Evolutionary conservation across 2,888 invertebrate species (phyloP).

Genomic region (Aquatica leii): DNA sequence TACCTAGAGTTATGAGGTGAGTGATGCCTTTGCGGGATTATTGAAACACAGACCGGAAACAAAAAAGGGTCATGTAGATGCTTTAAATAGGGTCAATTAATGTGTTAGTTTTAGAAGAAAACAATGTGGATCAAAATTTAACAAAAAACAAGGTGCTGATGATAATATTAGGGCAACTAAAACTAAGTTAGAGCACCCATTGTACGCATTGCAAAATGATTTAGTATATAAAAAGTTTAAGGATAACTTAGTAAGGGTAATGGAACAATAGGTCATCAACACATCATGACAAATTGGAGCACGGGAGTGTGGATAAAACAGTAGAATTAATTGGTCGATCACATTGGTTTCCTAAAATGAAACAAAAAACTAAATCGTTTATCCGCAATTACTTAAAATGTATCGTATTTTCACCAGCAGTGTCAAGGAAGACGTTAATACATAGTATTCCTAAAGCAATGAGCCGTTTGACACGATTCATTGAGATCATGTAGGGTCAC

Average conservation of each 20-base stretch:
- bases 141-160: constrained; percentile 41
- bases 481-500: background rate
- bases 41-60: constrained; percentile 17
- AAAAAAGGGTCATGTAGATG: constrained; percentile 39
- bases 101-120: constrained; percentile 39
- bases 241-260: constrained; percentile 6
- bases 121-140: constrained; percentile 40
- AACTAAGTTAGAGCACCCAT: constrained; percentile 31
- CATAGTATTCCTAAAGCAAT: background rate
- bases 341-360: background rate
- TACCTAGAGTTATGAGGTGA: constrained; percentile 38
- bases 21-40: constrained; percentile 13
- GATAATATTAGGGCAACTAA: constrained; percentile 36
- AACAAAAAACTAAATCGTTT: background rate
- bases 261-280: constrained; percentile 24
- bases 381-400: background rate
- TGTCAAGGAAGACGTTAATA: background rate
- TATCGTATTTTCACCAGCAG: background rate
- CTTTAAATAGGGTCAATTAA: constrained; percentile 41
- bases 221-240: constrained; percentile 24
- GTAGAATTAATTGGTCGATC: background rate
- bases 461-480: background rate
- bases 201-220: constrained; percentile 24
- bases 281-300: constrained; percentile 43
- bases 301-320: background rate